Evolutionary conservation across 2,888 invertebrate genomes (phyloP).

Genomic region (Rhamphomyia laevipes): DNA sequence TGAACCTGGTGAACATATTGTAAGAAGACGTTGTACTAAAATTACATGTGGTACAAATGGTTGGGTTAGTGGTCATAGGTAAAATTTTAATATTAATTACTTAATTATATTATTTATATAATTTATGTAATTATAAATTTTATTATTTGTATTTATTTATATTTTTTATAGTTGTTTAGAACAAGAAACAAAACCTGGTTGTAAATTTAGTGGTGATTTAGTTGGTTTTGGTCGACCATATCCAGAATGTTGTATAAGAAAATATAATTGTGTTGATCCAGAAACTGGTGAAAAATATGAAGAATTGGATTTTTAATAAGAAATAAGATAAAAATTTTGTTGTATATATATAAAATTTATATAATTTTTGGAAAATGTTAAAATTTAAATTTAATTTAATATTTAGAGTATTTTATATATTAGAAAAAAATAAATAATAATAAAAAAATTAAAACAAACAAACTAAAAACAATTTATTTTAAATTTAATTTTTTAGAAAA

Average conservation of each 20-base stretch:
- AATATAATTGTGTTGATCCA: conserved; percentile 3
- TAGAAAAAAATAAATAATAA: too few relatives aligned
- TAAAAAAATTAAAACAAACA: too few relatives aligned
- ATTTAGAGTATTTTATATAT: too few relatives aligned
- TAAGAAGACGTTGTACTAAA: conserved; percentile 1
- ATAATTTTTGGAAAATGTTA: too few relatives aligned
- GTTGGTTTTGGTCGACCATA: conserved; percentile 1
- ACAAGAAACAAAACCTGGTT: neutral
- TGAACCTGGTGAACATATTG: conserved; percentile 6
- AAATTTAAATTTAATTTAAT: too few relatives aligned
- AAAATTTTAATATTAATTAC: too few relatives aligned
- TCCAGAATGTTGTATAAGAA: conserved; percentile 6
- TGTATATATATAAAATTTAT: too few relatives aligned
- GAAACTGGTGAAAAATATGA: conserved; percentile 7
- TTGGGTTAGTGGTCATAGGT: conserved; percentile 8
- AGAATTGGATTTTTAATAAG: conserved; percentile 5
- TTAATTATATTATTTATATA: too few relatives aligned
- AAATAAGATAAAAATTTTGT: neutral
- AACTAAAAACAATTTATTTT: too few relatives aligned
- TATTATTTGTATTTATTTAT: too few relatives aligned
- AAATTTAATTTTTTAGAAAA: too few relatives aligned
- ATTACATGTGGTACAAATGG: conserved; percentile 7
- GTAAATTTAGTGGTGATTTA: conserved; percentile 3
- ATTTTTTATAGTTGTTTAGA: neutral
- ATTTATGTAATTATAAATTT: too few relatives aligned